Conservation (phyloP, 2,113 vertebrate genomes). For the Crotalus helleri region DNA sequence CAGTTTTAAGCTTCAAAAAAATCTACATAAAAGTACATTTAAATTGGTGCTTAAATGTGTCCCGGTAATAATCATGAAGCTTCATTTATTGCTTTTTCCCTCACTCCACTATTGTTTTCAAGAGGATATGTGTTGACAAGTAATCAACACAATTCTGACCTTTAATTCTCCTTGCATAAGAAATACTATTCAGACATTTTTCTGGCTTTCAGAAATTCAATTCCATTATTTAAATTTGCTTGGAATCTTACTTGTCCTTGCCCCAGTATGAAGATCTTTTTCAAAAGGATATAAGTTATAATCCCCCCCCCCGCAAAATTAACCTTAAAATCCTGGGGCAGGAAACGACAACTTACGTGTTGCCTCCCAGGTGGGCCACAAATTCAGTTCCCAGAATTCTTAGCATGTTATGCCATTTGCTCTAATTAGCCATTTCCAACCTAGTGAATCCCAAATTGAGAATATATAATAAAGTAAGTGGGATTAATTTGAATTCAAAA, state of each 20-base stretch:
- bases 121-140: background rate
- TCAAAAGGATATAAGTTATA: slow-evolving; percentile 16
- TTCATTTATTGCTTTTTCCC: background rate
- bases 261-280: slow-evolving; percentile 40
- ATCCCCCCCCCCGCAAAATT: background rate
- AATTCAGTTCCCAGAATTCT: background rate
- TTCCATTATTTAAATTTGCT: slow-evolving; percentile 16
- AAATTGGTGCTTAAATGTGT: background rate
- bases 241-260: slow-evolving; percentile 16
- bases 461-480: background rate
- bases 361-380: background rate
- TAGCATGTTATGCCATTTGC: background rate
- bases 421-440: background rate
- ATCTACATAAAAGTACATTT: background rate
- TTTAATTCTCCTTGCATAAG: background rate
- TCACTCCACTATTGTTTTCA: background rate
- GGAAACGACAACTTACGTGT: background rate
- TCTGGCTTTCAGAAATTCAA: background rate
- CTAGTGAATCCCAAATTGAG: background rate
- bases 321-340: background rate
- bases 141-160: background rate
- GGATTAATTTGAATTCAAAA: background rate
- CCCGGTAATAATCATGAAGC: background rate
- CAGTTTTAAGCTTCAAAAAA: background rate
- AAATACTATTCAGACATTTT: background rate